phyloP scores from a whole-genome alignment of 2,113 vertebrate species.

The Oreotrochilus melanogaster region DNA sequence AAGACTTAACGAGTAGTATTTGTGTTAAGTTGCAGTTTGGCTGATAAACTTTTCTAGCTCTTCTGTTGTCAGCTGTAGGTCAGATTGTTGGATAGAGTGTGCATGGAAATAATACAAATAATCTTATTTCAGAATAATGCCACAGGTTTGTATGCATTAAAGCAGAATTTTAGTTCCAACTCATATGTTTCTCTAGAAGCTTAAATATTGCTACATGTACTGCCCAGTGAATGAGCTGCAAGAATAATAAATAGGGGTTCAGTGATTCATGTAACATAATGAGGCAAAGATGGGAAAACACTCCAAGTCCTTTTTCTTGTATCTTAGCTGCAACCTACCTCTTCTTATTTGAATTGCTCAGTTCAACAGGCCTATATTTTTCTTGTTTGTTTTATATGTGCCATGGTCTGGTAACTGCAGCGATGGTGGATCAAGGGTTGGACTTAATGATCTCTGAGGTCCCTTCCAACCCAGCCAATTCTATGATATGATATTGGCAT shows the following conservation, averaged over 20 bases:
- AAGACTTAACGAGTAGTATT: not conserved
- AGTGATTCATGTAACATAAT: not conserved
- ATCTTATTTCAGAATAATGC: not conserved
- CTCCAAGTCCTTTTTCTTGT: not conserved
- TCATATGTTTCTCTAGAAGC: not conserved
- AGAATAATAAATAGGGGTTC: not conserved
- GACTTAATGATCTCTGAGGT: too few species aligned
- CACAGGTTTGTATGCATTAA: not conserved
- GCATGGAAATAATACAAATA: not conserved
- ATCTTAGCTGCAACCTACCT: not conserved
- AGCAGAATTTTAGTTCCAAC: not conserved
- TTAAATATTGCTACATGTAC: not conserved
- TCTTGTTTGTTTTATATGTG: not conserved
- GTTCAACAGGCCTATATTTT: not conserved
- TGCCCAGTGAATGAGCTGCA: fast-evolving
- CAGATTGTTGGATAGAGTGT: not conserved
- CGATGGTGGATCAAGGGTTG: too few species aligned
- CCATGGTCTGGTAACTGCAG: too few species aligned
- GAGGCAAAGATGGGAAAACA: not conserved
- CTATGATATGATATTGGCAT: not conserved
- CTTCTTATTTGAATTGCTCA: not conserved
- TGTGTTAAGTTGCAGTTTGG: not conserved
- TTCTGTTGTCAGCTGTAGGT: not conserved
- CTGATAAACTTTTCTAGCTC: not conserved
- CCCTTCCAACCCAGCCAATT: too few species aligned